These are phyloP conservation scores for Panurus biarmicus DNA, from an alignment of 2,113 vertebrate species.

Conservation along the genomic window DNA sequence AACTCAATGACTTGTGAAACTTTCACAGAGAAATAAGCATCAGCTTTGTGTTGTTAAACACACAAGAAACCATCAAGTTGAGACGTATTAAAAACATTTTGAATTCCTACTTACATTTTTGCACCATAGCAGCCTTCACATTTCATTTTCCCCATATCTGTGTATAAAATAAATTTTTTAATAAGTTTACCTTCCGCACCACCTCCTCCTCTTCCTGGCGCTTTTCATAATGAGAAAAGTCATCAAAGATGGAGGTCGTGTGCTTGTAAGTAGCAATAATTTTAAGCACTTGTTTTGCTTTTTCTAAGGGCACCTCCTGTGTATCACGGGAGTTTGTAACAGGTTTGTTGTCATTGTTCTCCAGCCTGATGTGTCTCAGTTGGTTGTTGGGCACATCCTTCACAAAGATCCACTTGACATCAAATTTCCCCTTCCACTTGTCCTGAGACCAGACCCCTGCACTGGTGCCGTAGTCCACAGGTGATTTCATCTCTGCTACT, in stretches of 20 bases:
- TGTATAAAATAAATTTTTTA: constrained; percentile 56
- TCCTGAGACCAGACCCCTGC: constrained; percentile 99
- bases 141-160: constrained; percentile 52
- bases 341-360: constrained; percentile 99
- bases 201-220: constrained; percentile 95
- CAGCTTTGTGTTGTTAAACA: background rate
- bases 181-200: constrained; percentile 85
- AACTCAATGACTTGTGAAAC: background rate
- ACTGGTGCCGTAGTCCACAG: constrained; percentile 97
- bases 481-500: constrained; percentile 96
- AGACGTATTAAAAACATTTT: background rate
- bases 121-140: constrained; percentile 34
- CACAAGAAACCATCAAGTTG: background rate
- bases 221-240: constrained; percentile 97
- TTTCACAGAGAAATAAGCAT: background rate
- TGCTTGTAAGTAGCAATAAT: constrained; percentile 97
- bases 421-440: constrained; percentile 99
- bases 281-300: constrained; percentile 96
- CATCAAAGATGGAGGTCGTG: constrained; percentile 98
- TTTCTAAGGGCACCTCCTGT: constrained; percentile 97
- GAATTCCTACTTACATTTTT: constrained; percentile 38
- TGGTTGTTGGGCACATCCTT: constrained; percentile 98
- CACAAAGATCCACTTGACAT: constrained; percentile 98
- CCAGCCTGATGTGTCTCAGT: constrained; percentile 95
- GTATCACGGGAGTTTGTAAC: constrained; percentile 99